A percentile compares a stretch with the other conserved stretches of the same genome.
Evolutionary conservation across 2,797 vertebrate genomes (phyloP).

Genomic region (Oreortyx pictus): DNA sequence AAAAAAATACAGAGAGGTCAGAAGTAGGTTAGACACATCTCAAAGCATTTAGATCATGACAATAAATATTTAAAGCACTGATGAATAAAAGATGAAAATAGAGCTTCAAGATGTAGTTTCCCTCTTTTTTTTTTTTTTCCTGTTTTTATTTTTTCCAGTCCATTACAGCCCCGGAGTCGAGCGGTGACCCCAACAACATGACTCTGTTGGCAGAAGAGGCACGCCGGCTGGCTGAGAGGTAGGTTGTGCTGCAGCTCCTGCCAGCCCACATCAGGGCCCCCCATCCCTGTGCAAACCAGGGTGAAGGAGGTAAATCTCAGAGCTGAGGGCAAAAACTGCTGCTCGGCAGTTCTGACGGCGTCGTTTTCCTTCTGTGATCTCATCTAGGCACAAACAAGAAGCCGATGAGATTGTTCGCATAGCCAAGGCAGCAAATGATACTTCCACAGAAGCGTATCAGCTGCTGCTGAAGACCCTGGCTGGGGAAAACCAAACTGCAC

Average conservation of each 20-base stretch:
- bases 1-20: background rate
- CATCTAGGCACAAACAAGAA: constrained; percentile 90
- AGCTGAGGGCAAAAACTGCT: background rate
- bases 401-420: constrained; percentile 93
- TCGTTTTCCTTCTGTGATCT: constrained; percentile 4
- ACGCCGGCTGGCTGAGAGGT: constrained; percentile 91
- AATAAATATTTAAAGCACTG: constrained; percentile 27
- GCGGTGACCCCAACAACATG: constrained; percentile 94
- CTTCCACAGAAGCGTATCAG: constrained; percentile 90
- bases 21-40: background rate
- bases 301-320: background rate
- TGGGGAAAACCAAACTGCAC: constrained; percentile 87
- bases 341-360: background rate
- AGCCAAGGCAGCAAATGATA: constrained; percentile 93
- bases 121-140: background rate
- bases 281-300: background rate
- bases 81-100: background rate
- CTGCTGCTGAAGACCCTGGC: constrained; percentile 89
- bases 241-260: background rate
- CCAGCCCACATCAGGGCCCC: rapidly evolving
- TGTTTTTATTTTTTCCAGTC: constrained; percentile 79
- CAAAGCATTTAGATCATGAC: constrained; percentile 17
- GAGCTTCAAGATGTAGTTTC: background rate
- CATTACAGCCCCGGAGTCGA: constrained; percentile 85
- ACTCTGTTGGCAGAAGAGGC: constrained; percentile 96